These are phyloP conservation scores for Malthinus seriepunctatus DNA, from an alignment of 2,888 invertebrate species.

Conservation along the genomic window DNA sequence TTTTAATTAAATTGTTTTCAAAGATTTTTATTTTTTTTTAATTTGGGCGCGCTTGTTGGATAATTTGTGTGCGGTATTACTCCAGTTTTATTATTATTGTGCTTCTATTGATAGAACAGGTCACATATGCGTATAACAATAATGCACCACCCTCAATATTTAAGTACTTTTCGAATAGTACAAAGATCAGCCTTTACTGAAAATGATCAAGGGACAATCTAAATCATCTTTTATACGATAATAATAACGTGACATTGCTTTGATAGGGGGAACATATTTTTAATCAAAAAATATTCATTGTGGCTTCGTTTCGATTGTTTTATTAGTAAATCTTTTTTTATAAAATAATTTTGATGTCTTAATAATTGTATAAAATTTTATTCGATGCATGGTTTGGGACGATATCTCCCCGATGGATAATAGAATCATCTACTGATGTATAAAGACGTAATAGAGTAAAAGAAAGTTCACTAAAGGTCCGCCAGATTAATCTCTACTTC, in stretches of 20 bases:
- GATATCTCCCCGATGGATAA: conserved; percentile 21
- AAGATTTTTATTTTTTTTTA: not conserved
- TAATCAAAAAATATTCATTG: conserved; percentile 18
- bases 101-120: conserved; percentile 24
- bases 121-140: conserved; percentile 35
- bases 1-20: not conserved
- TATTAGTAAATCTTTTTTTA: not conserved
- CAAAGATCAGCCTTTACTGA: conserved; percentile 46
- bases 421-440: conserved; percentile 10
- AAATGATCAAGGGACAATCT: conserved; percentile 50
- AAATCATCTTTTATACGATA: conserved; percentile 41
- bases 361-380: too few relatives aligned
- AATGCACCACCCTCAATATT: conserved; percentile 26
- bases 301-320: conserved; percentile 2
- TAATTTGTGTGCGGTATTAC: conserved; percentile 9
- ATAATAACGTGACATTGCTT: conserved; percentile 32
- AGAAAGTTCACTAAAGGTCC: conserved; percentile 52
- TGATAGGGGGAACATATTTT: conserved; percentile 15
- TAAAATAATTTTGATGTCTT: too few relatives aligned
- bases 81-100: conserved; percentile 17
- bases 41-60: not conserved
- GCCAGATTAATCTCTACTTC: conserved; percentile 53
- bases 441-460: conserved; percentile 40
- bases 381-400: not conserved
- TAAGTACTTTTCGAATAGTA: conserved; percentile 37